Conservation (phyloP, 2,888 invertebrate genomes). For the Caenorhabditis sulstoni region DNA sequence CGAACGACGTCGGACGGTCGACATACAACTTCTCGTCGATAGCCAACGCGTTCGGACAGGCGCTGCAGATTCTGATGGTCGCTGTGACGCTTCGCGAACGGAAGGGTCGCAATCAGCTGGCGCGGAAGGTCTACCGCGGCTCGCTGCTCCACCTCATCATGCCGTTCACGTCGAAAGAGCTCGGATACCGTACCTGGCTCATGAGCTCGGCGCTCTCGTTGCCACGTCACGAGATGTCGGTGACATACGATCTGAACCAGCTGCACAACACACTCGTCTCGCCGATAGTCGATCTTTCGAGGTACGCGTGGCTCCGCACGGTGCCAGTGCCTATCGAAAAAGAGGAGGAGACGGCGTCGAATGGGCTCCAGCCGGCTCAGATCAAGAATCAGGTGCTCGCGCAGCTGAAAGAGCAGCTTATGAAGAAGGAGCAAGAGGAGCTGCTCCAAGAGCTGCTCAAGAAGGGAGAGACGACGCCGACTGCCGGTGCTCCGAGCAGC, state of each 20-base stretch:
- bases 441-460: neutral
- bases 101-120: constrained; percentile 19
- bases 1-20: constrained; percentile 97
- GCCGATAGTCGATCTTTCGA: constrained; percentile 30
- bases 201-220: constrained; percentile 47
- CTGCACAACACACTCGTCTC: constrained; percentile 43
- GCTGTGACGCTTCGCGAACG: constrained; percentile 54
- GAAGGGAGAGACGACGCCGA: neutral
- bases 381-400: constrained; percentile 24
- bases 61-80: constrained; percentile 85
- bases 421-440: constrained; percentile 1
- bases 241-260: constrained; percentile 28
- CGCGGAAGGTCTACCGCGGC: constrained; percentile 51
- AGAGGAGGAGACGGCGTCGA: constrained; percentile 3
- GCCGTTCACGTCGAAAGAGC: constrained; percentile 63
- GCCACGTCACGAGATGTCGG: constrained; percentile 14
- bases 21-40: constrained; percentile 94
- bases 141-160: constrained; percentile 62
- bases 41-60: constrained; percentile 96
- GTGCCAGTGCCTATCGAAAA: constrained; percentile 11
- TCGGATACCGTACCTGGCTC: constrained; percentile 66
- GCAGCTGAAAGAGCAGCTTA: constrained; percentile 10
- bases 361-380: constrained; percentile 12
- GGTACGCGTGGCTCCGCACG: constrained; percentile 27
- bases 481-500: too few species aligned